phyloP scores from a whole-genome alignment of 2,888 invertebrate genomes.

The Amiota mariae region DNA sequence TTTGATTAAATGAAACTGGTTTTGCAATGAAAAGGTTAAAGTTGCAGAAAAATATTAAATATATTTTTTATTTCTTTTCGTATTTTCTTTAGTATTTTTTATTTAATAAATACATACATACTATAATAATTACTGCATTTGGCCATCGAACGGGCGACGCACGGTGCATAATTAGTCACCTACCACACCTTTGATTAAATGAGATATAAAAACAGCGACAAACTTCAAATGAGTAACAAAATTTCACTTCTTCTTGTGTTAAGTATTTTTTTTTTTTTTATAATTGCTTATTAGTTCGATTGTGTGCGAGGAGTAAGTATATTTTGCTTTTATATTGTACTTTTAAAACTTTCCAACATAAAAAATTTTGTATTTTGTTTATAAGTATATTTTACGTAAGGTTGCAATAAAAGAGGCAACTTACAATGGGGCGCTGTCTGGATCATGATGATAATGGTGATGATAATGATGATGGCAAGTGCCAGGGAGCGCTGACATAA shows the following conservation, averaged over 20 bases:
- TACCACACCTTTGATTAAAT: not conserved
- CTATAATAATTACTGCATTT: not conserved
- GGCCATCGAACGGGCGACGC: not conserved
- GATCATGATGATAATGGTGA: not conserved
- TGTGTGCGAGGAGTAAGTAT: not conserved
- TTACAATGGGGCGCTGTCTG: not conserved
- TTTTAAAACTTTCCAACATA: slow-evolving; percentile 18
- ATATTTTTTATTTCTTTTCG: not conserved
- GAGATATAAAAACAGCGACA: not conserved
- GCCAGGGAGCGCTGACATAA: slow-evolving; percentile 7
- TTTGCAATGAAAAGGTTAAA: slow-evolving; percentile 14
- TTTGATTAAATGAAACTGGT: slow-evolving; percentile 13
- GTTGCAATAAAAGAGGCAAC: not conserved
- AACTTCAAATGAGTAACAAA: not conserved
- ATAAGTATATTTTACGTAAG: slow-evolving; percentile 17
- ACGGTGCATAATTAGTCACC: slow-evolving; percentile 10
- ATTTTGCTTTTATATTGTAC: not conserved
- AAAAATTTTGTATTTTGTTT: not conserved
- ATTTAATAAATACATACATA: not conserved
- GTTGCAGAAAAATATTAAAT: slow-evolving; percentile 7
- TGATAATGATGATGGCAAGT: not conserved
- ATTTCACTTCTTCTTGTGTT: slow-evolving; percentile 14
- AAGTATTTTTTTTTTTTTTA: not conserved
- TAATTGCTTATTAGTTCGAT: not conserved
- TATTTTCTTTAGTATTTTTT: not conserved